Percentiles rank a stretch among this genome's conserved stretches.
phyloP scores from a whole-genome alignment of 2,113 vertebrate genomes.

The Nestor notabilis region DNA sequence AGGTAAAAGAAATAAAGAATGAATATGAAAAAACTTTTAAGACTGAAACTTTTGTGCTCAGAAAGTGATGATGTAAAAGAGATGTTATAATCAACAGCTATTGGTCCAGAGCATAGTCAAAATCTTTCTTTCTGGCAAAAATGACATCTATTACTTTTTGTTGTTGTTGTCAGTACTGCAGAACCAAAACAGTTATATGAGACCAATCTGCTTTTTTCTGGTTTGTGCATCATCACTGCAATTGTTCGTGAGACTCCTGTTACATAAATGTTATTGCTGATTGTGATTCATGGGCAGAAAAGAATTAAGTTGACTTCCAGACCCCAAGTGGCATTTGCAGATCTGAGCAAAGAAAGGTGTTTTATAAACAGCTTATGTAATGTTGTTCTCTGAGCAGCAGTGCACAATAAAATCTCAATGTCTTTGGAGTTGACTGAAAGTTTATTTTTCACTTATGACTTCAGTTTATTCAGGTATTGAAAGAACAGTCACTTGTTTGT shows the following conservation, averaged over 20 bases:
- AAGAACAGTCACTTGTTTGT: background rate
- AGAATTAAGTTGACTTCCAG: constrained; percentile 22
- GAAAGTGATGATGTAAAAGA: background rate
- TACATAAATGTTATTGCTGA: background rate
- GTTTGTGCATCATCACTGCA: background rate
- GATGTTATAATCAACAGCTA: background rate
- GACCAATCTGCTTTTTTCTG: background rate
- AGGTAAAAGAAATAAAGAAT: background rate
- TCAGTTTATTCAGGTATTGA: background rate
- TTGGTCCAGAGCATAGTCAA: background rate
- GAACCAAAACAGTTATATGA: background rate
- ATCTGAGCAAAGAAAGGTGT: constrained; percentile 5
- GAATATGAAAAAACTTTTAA: background rate
- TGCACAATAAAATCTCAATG: background rate
- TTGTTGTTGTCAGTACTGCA: background rate
- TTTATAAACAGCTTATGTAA: constrained; percentile 10
- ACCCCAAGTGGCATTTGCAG: background rate
- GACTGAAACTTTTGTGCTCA: background rate
- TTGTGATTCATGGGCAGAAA: constrained; percentile 25
- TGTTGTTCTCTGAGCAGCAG: background rate
- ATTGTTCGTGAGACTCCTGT: constrained; percentile 8
- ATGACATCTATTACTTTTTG: background rate
- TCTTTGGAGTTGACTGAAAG: background rate
- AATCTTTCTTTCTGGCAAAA: background rate
- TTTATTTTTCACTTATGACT: background rate